phyloP scores from a whole-genome alignment of 2,797 vertebrate genomes.

The Lacerta agilis region DNA sequence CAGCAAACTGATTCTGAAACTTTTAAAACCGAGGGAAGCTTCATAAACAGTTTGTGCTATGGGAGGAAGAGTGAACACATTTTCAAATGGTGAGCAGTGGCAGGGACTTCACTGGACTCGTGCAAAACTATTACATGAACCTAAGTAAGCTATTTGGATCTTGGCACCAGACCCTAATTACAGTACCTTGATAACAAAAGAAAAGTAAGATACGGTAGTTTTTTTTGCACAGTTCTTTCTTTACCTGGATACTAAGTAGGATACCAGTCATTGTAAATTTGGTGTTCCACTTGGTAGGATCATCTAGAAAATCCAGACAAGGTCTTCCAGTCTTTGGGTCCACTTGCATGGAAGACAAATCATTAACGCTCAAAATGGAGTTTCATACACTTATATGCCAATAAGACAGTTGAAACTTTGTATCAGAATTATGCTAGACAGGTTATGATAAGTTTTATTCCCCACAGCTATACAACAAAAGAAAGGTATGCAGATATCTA shows the following conservation, averaged over 20 bases:
- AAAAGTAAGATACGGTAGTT: background rate
- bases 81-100: background rate
- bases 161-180: background rate
- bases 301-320: constrained; percentile 52
- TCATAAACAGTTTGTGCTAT: background rate
- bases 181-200: background rate
- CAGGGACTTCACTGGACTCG: background rate
- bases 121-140: background rate
- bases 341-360: constrained; percentile 42
- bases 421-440: background rate
- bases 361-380: background rate
- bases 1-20: background rate
- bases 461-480: background rate
- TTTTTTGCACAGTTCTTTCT: background rate
- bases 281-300: constrained; percentile 24
- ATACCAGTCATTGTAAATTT: constrained; percentile 51
- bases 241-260: constrained; percentile 60
- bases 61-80: background rate
- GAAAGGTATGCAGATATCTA: background rate
- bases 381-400: background rate
- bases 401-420: background rate
- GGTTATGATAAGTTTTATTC: background rate
- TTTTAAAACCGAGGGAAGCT: background rate
- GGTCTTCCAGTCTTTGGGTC: constrained; percentile 51
- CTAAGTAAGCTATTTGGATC: background rate